A percentile compares a stretch with the other conserved stretches of the same genome.
phyloP scores from a whole-genome alignment of 2,888 invertebrate genomes.

The Nomada lathburiana region DNA sequence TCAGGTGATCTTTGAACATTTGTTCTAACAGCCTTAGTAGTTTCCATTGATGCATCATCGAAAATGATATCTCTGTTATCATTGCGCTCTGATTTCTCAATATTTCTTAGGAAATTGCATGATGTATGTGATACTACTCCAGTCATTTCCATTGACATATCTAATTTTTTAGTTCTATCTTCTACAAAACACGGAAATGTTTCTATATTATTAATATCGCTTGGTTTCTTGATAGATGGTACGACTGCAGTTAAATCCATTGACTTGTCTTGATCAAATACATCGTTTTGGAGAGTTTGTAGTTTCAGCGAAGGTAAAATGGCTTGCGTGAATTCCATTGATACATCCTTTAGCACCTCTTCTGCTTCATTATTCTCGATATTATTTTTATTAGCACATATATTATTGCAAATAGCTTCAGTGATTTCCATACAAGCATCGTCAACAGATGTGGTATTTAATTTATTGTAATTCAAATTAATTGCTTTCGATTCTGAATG shows the following conservation, averaged over 20 bases:
- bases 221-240: slow-evolving; percentile 12
- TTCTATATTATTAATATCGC: neutral
- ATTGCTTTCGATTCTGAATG: neutral
- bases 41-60: slow-evolving; percentile 54
- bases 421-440: slow-evolving; percentile 58
- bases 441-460: slow-evolving; percentile 18
- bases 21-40: slow-evolving; percentile 41
- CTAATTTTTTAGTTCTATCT: slow-evolving; percentile 31
- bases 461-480: slow-evolving; percentile 3
- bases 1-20: neutral
- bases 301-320: slow-evolving; percentile 27
- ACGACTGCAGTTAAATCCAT: slow-evolving; percentile 32
- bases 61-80: neutral
- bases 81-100: too few species aligned
- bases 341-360: slow-evolving; percentile 25
- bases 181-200: neutral
- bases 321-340: slow-evolving; percentile 59
- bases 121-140: neutral
- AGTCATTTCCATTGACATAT: slow-evolving; percentile 48
- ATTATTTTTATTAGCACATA: neutral
- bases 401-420: slow-evolving; percentile 25
- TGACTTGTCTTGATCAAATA: slow-evolving; percentile 27
- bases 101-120: too few species aligned
- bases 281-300: neutral
- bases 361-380: neutral